Conservation (phyloP, 1,140 invertebrate species). For the Adelges cooleyi region DNA sequence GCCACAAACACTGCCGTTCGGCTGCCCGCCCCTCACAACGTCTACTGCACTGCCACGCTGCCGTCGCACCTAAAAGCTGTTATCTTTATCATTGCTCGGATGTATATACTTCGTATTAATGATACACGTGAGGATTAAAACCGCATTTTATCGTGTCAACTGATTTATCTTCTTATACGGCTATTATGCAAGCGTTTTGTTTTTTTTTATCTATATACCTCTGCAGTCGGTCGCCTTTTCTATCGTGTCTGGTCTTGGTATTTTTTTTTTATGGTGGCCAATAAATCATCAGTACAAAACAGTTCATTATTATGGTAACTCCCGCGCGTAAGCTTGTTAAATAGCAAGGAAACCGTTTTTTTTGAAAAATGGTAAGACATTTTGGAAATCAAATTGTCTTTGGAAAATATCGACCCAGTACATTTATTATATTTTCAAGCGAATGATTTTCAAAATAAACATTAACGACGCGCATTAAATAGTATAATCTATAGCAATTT, state of each 20-base stretch:
- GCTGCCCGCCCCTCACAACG: no score
- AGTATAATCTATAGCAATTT: no score
- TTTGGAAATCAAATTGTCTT: no score
- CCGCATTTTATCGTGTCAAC: background rate
- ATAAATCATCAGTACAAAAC: background rate
- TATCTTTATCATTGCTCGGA: no score
- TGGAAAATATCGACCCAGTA: no score
- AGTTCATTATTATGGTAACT: background rate
- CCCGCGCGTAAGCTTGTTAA: background rate
- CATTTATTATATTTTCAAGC: no score
- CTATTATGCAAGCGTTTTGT: background rate
- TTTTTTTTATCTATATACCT: background rate
- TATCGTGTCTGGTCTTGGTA: background rate
- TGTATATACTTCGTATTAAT: background rate
- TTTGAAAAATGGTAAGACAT: background rate
- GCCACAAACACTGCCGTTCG: no score
- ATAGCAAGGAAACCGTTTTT: background rate
- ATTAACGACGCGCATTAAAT: no score
- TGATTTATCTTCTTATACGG: background rate
- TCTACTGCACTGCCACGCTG: no score
- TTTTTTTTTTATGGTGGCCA: background rate
- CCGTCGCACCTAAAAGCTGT: no score
- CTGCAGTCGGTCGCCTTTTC: background rate
- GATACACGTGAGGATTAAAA: slow-evolving; percentile 1
- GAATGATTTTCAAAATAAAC: no score